These are phyloP conservation scores for Amphipoea oculea DNA, from an alignment of 2,888 invertebrate genomes.

Conservation along the genomic window DNA sequence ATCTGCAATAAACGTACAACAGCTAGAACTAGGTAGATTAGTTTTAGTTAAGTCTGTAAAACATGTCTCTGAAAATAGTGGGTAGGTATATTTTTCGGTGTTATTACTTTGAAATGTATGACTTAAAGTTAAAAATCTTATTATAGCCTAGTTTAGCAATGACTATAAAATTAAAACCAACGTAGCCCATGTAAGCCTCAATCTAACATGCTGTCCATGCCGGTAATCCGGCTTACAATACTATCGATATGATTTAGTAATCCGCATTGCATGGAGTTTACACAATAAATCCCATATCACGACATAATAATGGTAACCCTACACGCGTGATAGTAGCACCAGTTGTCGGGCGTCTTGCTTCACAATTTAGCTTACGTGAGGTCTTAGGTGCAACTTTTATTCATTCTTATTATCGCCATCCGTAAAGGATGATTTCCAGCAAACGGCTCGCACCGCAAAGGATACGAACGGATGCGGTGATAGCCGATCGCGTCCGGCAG, in stretches of 20 bases:
- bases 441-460: too few relatives aligned
- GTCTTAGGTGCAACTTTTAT: slow-evolving; percentile 66
- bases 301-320: background rate
- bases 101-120: background rate
- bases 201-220: background rate
- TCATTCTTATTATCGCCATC: slow-evolving; percentile 56
- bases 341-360: slow-evolving; percentile 32
- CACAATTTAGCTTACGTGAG: slow-evolving; percentile 48
- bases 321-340: slow-evolving; percentile 5
- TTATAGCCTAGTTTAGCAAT: too few relatives aligned
- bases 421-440: background rate
- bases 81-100: background rate
- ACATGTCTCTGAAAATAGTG: too few relatives aligned
- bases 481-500: too few relatives aligned
- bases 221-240: background rate
- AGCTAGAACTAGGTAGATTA: background rate
- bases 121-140: background rate
- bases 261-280: background rate
- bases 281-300: background rate
- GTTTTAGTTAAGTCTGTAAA: background rate
- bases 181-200: background rate
- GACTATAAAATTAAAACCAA: background rate
- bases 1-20: background rate
- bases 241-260: background rate
- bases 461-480: too few relatives aligned